phyloP scores from a whole-genome alignment of 2,888 invertebrate genomes.

The Amphimallon solstitiale region DNA sequence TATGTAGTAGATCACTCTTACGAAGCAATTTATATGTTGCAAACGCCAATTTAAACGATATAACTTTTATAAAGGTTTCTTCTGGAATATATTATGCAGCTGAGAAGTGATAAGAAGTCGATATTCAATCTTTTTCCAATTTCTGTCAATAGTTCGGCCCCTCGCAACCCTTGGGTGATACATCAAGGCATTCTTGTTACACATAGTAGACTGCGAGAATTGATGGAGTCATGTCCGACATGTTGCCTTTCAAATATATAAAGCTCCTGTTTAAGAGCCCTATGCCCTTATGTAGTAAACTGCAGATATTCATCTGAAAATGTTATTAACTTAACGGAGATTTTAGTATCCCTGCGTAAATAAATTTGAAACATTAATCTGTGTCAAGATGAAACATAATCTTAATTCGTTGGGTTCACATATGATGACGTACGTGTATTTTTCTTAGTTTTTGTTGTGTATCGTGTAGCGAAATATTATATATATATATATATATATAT shows the following conservation, averaged over 20 bases:
- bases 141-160: slow-evolving; percentile 59
- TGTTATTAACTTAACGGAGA: slow-evolving; percentile 37
- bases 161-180: slow-evolving; percentile 57
- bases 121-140: slow-evolving; percentile 63
- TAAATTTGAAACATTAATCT: slow-evolving; percentile 20
- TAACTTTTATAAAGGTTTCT: slow-evolving; percentile 53
- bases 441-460: no score
- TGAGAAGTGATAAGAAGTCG: slow-evolving; percentile 57
- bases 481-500: no score
- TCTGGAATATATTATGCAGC: slow-evolving; percentile 56
- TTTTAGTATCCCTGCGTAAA: slow-evolving; percentile 19
- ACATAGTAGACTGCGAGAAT: slow-evolving; percentile 56
- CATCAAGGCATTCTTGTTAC: slow-evolving; percentile 58
- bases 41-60: slow-evolving; percentile 37
- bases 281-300: slow-evolving; percentile 11
- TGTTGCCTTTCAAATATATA: slow-evolving; percentile 53
- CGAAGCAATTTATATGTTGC: background rate
- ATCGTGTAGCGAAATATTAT: no score
- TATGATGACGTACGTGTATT: slow-evolving; percentile 1
- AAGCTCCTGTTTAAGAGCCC: slow-evolving; percentile 1
- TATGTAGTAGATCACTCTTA: background rate
- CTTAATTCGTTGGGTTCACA: slow-evolving; percentile 26
- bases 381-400: slow-evolving; percentile 31
- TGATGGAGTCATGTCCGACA: slow-evolving; percentile 59
- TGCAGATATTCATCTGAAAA: slow-evolving; percentile 36